phyloP scores from a whole-genome alignment of 2,797 vertebrate genomes.

The Hypotaenidia okinawae region DNA sequence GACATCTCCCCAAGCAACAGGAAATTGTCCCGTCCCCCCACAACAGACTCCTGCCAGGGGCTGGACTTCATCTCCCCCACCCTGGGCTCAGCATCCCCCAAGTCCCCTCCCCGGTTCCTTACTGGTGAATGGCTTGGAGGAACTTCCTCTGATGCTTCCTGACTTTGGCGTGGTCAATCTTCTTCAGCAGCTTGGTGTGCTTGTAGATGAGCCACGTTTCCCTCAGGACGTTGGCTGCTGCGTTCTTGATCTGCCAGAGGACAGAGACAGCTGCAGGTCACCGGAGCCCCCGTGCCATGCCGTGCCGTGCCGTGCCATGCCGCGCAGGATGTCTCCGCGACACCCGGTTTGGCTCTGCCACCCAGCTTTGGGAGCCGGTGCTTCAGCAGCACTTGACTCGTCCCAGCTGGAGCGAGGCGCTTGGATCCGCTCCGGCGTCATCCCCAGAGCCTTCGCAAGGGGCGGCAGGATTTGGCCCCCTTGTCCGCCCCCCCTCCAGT shows the following conservation, averaged over 20 bases:
- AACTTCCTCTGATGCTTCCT: constrained; percentile 85
- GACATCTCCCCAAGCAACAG: neutral
- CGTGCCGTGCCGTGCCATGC: too few species aligned
- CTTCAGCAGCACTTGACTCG: neutral
- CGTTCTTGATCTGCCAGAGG: constrained; percentile 80
- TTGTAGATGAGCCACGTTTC: constrained; percentile 86
- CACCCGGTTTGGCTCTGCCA: neutral
- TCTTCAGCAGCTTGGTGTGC: constrained; percentile 85
- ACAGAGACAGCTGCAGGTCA: neutral
- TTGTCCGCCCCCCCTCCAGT: too few species aligned
- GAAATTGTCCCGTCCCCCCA: neutral
- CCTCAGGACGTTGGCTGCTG: constrained; percentile 81
- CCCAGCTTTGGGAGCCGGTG: fast-evolving
- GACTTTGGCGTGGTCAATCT: constrained; percentile 83
- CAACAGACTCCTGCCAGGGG: neutral
- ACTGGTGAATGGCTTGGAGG: constrained; percentile 86
- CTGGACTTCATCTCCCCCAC: neutral
- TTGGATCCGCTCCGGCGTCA: neutral
- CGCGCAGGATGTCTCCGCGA: neutral
- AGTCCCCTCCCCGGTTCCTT: neutral
- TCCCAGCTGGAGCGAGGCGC: neutral
- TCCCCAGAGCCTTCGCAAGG: too few species aligned
- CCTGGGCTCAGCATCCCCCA: neutral
- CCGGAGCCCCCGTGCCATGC: too few species aligned
- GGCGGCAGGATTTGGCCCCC: too few species aligned